Base-by-base conservation (phyloP, 1,140 invertebrate genomes). In the Nasonia giraulti region DNA sequence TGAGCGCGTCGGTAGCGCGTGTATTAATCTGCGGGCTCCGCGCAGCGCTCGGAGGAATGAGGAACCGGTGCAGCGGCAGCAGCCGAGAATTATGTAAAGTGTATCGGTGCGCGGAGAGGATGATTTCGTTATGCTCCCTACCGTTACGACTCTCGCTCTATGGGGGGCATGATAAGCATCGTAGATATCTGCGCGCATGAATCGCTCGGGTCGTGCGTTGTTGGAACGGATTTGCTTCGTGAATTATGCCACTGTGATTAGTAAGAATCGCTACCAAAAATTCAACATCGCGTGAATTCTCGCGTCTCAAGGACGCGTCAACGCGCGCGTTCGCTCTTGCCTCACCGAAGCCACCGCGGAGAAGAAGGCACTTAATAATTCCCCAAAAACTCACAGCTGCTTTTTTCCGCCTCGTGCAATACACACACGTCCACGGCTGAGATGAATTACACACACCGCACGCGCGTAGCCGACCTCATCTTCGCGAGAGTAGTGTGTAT, bases 101-200 rank as follows among this genome's bases (percentile, higher is more conserved):
- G 55, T 62, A 62, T 62, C 20, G 55, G 55, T n/a, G 55, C 6
- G 17, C 12, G 6, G 55, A 62, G 55, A 62, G 14, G 55, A 62
- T 62, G 55, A 62, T 62, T 62, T 62, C n/a, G 55, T 62, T 62
- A 62, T 17, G 7, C 47, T 17, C 4, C 4, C 55, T 62, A 62
- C 55, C 55, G 55, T 62, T 62, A 62, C 20, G 6, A 62, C 17
- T 62, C 55, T 62, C 50, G 12, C 14, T 55, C 6, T 20, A 55
- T n/a, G 17, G 55, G 20, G 20, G 40, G 10, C 40, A 44, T 11
- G 40, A 73, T 55, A 81, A 73, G 50, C 31, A 82, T 74, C 40
- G 40, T 44, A 44, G 1, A 7, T 77, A 83, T 83, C 44, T 50
- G 23, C 62, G 50, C 5, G 17, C 74, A 50, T 83, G 78, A 83